phyloP scores from a whole-genome alignment of 2,113 vertebrate genomes.

The Cinclus cinclus region DNA sequence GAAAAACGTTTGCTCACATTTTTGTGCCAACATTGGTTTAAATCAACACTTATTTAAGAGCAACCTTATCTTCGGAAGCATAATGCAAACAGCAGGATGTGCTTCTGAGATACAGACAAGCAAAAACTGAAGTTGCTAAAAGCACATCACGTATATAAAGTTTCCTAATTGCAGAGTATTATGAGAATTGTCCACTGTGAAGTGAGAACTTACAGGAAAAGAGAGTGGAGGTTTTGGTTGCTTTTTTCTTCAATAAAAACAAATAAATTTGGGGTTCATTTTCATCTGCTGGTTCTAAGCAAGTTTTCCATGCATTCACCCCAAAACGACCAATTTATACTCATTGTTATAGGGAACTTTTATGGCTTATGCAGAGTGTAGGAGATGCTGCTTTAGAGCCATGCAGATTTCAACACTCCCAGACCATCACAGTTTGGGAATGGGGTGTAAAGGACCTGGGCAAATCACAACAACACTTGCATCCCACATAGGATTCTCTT shows the following conservation, averaged over 20 bases:
- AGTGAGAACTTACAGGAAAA: neutral
- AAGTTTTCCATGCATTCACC: neutral
- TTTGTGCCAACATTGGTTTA: neutral
- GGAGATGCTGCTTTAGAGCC: neutral
- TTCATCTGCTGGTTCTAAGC: neutral
- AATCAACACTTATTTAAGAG: neutral
- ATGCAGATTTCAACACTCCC: neutral
- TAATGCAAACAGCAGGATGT: neutral
- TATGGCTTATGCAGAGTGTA: neutral
- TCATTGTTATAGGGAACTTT: neutral
- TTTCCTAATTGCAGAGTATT: neutral
- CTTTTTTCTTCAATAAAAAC: neutral
- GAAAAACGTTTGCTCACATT: neutral
- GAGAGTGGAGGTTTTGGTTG: rapidly evolving
- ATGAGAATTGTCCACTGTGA: neutral
- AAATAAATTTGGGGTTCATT: neutral
- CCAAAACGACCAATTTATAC: neutral
- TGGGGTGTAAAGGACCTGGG: neutral
- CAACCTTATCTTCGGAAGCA: neutral
- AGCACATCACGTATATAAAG: rapidly evolving
- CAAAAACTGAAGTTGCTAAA: neutral
- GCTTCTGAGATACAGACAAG: neutral
- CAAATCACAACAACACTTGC: neutral
- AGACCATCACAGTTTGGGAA: neutral
- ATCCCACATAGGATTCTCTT: neutral